Conservation (phyloP, 2,888 invertebrate species). For the Baccha elongata region DNA sequence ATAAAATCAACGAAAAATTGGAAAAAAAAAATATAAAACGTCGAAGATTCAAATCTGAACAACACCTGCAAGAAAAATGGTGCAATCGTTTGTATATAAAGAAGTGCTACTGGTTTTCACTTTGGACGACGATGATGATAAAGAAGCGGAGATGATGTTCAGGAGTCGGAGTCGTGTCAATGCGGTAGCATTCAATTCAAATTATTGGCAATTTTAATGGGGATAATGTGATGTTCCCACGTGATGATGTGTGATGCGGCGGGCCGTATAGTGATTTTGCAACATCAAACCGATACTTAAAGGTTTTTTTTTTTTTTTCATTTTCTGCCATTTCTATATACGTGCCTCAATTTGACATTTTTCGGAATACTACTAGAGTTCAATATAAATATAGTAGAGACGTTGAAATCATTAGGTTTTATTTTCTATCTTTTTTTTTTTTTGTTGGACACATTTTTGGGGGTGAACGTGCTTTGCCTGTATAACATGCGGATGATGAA, state of each 20-base stretch:
- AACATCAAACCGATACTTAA: slow-evolving; percentile 32
- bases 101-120: slow-evolving; percentile 57
- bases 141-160: slow-evolving; percentile 19
- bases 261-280: slow-evolving; percentile 56
- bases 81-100: slow-evolving; percentile 39
- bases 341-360: slow-evolving; percentile 68
- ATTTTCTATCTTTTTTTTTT: not conserved
- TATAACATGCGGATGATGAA: not conserved
- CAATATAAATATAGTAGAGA: slow-evolving; percentile 33
- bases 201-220: slow-evolving; percentile 73
- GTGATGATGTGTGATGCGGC: slow-evolving; percentile 36
- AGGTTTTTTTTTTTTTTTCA: not conserved
- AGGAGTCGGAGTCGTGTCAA: slow-evolving; percentile 64
- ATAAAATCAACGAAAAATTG: slow-evolving; percentile 34
- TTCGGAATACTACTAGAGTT: slow-evolving; percentile 38
- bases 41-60: slow-evolving; percentile 35
- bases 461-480: slow-evolving; percentile 40
- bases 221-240: slow-evolving; percentile 68
- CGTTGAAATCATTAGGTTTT: slow-evolving; percentile 40
- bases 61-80: slow-evolving; percentile 72
- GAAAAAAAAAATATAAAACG: slow-evolving; percentile 22
- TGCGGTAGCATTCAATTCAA: slow-evolving; percentile 71
- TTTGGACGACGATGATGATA: not conserved
- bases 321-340: slow-evolving; percentile 10
- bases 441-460: slow-evolving; percentile 33